Evolutionary conservation across 1,140 invertebrate genomes (phyloP).

Genomic region (Pseudachorutes palmiensis): DNA sequence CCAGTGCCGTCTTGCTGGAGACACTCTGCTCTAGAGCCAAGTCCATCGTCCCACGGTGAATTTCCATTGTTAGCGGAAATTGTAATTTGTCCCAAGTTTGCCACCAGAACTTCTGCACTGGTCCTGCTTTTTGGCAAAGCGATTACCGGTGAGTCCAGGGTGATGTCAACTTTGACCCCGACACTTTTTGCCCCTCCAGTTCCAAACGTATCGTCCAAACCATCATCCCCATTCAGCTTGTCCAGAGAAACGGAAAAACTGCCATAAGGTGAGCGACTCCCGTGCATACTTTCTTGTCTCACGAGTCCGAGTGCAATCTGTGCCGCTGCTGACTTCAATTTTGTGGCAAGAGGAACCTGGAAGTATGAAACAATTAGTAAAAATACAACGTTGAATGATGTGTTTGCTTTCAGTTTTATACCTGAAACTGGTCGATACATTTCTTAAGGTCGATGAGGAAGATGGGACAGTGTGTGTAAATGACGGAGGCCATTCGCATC

Average conservation of each 20-base stretch:
- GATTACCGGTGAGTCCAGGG: constrained; percentile 81
- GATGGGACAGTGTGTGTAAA: constrained; percentile 82
- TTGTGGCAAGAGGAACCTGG: constrained; percentile 29
- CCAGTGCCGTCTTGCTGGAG: too few species aligned
- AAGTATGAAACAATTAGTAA: background rate
- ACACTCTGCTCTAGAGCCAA: too few species aligned
- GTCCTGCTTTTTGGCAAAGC: constrained; percentile 69
- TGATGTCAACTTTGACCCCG: constrained; percentile 50
- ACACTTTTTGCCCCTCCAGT: background rate
- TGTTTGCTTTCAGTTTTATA: too few species aligned
- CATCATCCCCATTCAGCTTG: constrained; percentile 23
- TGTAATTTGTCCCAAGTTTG: constrained; percentile 84
- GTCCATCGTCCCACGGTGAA: background rate
- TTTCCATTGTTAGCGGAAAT: constrained; percentile 46
- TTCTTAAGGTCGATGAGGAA: constrained; percentile 67
- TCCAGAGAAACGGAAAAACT: constrained; percentile 33
- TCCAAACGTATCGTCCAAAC: background rate
- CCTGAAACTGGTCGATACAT: constrained; percentile 38
- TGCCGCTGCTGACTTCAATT: constrained; percentile 67
- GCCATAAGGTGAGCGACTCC: constrained; percentile 30
- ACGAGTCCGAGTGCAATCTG: constrained; percentile 89
- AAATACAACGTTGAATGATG: too few species aligned
- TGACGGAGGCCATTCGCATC: constrained; percentile 79
- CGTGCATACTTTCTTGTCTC: constrained; percentile 39
- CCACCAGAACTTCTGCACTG: constrained; percentile 76